Evolutionary conservation across 2,113 vertebrate genomes (phyloP).

Genomic region (Psammodynastes pulverulentus): DNA sequence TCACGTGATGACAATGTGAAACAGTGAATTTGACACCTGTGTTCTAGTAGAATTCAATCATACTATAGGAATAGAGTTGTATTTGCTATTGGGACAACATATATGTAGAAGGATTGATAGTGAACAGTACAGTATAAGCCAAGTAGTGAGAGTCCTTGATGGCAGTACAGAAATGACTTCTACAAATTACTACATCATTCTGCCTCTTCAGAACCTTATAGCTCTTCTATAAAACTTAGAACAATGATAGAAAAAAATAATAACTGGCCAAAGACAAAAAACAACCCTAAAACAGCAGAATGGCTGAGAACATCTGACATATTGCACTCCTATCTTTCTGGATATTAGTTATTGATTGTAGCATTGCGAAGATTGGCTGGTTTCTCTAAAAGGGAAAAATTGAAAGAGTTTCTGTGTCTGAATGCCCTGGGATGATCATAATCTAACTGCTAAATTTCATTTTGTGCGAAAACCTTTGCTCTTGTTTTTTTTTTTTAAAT

Average conservation of each 20-base stretch:
- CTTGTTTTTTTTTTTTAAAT: not conserved
- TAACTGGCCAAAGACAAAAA: not conserved
- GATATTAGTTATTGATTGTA: not conserved
- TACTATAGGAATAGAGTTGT: not conserved
- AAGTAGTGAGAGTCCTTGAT: no score
- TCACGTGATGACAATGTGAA: no score
- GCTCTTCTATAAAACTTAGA: not conserved
- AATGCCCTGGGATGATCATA: not conserved
- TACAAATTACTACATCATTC: not conserved
- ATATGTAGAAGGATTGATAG: not conserved
- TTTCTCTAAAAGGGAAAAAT: not conserved
- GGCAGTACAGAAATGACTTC: not conserved
- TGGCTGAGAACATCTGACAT: not conserved
- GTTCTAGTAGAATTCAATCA: not conserved
- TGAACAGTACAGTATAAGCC: not conserved
- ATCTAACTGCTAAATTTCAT: not conserved
- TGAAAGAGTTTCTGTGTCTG: not conserved
- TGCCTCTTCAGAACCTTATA: not conserved
- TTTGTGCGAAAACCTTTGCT: not conserved
- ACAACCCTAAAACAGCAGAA: not conserved
- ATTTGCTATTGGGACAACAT: not conserved
- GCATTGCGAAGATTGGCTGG: not conserved
- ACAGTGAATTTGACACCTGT: no score
- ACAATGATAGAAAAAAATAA: not conserved
- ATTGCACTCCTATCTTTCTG: not conserved